These are phyloP conservation scores for Drosophila silvestris DNA, from an alignment of 2,888 invertebrate genomes.

Conservation along the genomic window DNA sequence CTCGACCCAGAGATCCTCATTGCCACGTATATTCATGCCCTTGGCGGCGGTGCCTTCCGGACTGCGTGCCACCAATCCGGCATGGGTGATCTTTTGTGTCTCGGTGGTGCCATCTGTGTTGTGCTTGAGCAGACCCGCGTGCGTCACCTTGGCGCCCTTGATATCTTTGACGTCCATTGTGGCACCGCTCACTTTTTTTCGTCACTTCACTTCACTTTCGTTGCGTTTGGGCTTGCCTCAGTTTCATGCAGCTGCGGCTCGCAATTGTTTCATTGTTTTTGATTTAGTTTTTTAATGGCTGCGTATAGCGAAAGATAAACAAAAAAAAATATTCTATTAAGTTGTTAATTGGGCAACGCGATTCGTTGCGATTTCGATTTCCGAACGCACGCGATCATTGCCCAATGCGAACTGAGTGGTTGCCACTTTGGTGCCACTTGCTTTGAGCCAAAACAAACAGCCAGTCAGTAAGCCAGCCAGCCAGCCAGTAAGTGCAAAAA, in stretches of 20 bases:
- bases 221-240: slow-evolving; percentile 37
- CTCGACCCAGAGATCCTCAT: slow-evolving; percentile 98
- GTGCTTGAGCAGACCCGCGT: slow-evolving; percentile 87
- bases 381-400: slow-evolving; percentile 78
- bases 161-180: slow-evolving; percentile 85
- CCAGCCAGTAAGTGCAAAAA: slow-evolving; percentile 53
- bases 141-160: slow-evolving; percentile 87
- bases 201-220: slow-evolving; percentile 37
- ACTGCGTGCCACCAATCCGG: slow-evolving; percentile 94
- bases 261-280: slow-evolving; percentile 50
- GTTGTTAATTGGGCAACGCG: slow-evolving; percentile 45
- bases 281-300: slow-evolving; percentile 9
- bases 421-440: slow-evolving; percentile 53
- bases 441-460: slow-evolving; percentile 60
- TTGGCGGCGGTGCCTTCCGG: slow-evolving; percentile 97
- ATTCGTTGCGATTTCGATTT: slow-evolving; percentile 41
- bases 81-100: slow-evolving; percentile 88
- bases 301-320: slow-evolving; percentile 8
- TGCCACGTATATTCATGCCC: slow-evolving; percentile 97
- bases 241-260: slow-evolving; percentile 36
- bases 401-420: slow-evolving; percentile 78
- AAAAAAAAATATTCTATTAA: slow-evolving; percentile 25
- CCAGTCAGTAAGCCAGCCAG: slow-evolving; percentile 16
- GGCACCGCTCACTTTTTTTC: slow-evolving; percentile 22
- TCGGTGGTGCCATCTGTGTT: slow-evolving; percentile 88